Percentiles rank a stretch among this genome's conserved stretches.
Evolutionary conservation across 2,888 invertebrate genomes (phyloP).

Genomic region (Drosophila histrio): DNA sequence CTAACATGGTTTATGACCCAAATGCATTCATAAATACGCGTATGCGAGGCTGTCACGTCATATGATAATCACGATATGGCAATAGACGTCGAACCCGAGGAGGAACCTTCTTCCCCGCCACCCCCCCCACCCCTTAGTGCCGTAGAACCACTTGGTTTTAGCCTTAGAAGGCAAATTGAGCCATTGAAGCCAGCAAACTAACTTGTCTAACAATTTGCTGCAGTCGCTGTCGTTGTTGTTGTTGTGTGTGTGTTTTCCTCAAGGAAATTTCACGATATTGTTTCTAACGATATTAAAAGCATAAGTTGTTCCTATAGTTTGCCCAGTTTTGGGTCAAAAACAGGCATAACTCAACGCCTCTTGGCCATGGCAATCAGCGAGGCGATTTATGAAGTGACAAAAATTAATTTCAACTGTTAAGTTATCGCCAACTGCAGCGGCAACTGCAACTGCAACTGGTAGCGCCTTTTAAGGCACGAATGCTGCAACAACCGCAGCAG

Average conservation of each 20-base stretch:
- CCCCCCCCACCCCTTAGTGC: neutral
- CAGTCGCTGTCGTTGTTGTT: constrained; percentile 18
- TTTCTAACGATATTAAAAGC: neutral
- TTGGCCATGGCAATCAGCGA: constrained; percentile 38
- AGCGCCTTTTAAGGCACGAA: constrained; percentile 69
- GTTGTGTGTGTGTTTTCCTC: constrained; percentile 15
- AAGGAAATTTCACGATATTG: neutral
- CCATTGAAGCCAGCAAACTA: constrained; percentile 61
- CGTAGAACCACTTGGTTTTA: constrained; percentile 7
- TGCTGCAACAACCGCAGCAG: constrained; percentile 43
- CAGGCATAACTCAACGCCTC: constrained; percentile 23
- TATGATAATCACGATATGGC: constrained; percentile 79
- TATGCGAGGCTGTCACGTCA: constrained; percentile 82
- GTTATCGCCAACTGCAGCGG: constrained; percentile 60
- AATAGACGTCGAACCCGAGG: constrained; percentile 14
- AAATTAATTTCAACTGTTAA: constrained; percentile 83
- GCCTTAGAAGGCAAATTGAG: constrained; percentile 67
- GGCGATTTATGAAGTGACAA: constrained; percentile 83
- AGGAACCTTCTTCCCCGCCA: neutral
- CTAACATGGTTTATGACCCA: constrained; percentile 76
- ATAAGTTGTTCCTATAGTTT: neutral
- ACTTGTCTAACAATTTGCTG: constrained; percentile 31
- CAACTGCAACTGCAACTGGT: constrained; percentile 36
- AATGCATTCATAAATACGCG: constrained; percentile 76
- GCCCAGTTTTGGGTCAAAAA: constrained; percentile 12